phyloP scores from a whole-genome alignment of 2,888 invertebrate genomes.

The Metalampra italica region DNA sequence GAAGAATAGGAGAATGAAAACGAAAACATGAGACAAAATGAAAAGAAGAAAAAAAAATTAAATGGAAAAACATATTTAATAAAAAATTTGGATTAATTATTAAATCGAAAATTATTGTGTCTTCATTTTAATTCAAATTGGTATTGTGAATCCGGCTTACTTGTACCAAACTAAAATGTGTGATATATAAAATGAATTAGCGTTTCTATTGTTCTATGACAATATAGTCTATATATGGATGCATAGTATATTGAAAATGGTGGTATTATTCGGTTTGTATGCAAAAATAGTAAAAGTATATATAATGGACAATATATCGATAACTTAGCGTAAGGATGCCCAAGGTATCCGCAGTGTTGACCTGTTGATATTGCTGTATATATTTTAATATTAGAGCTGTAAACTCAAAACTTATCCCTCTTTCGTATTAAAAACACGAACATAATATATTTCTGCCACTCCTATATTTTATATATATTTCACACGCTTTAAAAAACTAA shows the following conservation, averaged over 20 bases:
- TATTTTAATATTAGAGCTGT: constrained; percentile 55
- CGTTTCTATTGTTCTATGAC: constrained; percentile 52
- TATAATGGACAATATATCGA: constrained; percentile 64
- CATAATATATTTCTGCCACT: constrained; percentile 40
- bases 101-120: constrained; percentile 41
- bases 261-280: constrained; percentile 63
- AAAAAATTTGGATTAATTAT: constrained; percentile 45
- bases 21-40: constrained; percentile 33
- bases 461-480: constrained; percentile 29
- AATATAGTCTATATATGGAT: constrained; percentile 56
- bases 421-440: constrained; percentile 36
- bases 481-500: constrained; percentile 15
- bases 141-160: constrained; percentile 54
- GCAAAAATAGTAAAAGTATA: constrained; percentile 71
- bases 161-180: constrained; percentile 54
- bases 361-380: constrained; percentile 63
- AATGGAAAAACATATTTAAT: constrained; percentile 39
- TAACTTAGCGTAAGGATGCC: constrained; percentile 76
- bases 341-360: constrained; percentile 72
- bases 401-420: constrained; percentile 76
- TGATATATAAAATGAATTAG: constrained; percentile 45
- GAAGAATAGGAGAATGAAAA: constrained; percentile 67
- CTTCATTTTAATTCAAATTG: constrained; percentile 29
- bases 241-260: constrained; percentile 62
- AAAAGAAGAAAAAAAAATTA: constrained; percentile 40